phyloP scores from a whole-genome alignment of 2,888 invertebrate genomes.

The Drosophila dives region DNA sequence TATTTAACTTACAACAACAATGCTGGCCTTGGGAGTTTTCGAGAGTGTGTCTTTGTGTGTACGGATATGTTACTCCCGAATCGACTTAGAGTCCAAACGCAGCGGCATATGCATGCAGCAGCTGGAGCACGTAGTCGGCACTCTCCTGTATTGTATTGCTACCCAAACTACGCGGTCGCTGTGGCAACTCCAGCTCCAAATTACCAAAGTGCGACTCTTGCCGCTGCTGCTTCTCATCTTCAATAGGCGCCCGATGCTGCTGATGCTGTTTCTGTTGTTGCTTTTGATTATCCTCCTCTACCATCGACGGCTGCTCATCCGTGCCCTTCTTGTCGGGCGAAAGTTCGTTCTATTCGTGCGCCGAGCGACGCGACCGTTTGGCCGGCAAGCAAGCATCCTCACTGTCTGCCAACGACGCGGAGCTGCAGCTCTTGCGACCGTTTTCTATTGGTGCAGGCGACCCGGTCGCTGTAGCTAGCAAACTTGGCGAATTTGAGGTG shows the following conservation, averaged over 20 bases:
- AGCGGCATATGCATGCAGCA: slow-evolving; percentile 67
- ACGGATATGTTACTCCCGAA: slow-evolving; percentile 45
- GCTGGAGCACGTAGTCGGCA: slow-evolving; percentile 68
- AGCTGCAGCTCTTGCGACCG: slow-evolving; percentile 77
- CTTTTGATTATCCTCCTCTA: slow-evolving; percentile 3
- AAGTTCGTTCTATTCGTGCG: slow-evolving; percentile 81
- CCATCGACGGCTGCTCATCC: slow-evolving; percentile 38
- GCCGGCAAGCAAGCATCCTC: slow-evolving; percentile 83
- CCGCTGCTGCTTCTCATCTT: slow-evolving; percentile 7
- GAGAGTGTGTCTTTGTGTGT: slow-evolving; percentile 13
- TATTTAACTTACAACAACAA: slow-evolving; percentile 31
- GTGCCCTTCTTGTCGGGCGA: slow-evolving; percentile 61
- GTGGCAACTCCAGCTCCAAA: slow-evolving; percentile 58
- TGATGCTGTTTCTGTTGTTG: neutral
- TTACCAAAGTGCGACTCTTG: slow-evolving; percentile 37
- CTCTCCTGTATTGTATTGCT: slow-evolving; percentile 70
- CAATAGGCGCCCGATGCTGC: slow-evolving; percentile 26
- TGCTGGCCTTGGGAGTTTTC: slow-evolving; percentile 33
- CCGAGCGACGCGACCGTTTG: slow-evolving; percentile 80
- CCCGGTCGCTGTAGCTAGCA: slow-evolving; percentile 59
- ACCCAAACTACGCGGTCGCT: slow-evolving; percentile 61
- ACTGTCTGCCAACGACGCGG: slow-evolving; percentile 70
- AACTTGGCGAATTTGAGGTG: slow-evolving; percentile 66
- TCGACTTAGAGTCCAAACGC: slow-evolving; percentile 61
- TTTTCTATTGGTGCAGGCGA: slow-evolving; percentile 76